Conservation (phyloP, 2,888 invertebrate genomes). For the Callosobruchus maculatus region DNA sequence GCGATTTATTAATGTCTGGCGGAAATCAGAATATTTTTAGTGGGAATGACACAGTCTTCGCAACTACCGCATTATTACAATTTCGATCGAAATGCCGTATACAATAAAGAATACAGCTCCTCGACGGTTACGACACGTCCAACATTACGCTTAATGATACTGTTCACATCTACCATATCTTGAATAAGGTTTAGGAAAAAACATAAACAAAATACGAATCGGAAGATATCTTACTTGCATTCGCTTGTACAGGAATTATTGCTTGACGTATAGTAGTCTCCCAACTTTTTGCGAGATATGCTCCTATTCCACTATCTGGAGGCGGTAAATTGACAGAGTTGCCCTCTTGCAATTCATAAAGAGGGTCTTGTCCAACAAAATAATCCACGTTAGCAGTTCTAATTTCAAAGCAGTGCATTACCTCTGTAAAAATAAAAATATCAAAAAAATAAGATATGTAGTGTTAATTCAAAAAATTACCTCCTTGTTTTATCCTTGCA, state of each 20-base stretch:
- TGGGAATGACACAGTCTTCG: too few relatives aligned
- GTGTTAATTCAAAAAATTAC: conserved; percentile 39
- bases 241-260: conserved; percentile 74
- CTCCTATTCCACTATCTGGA: conserved; percentile 80
- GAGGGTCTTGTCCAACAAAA: conserved; percentile 87
- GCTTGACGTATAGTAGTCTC: conserved; percentile 91
- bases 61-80: too few relatives aligned
- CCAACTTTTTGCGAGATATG: conserved; percentile 89
- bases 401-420: conserved; percentile 90
- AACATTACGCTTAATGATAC: too few relatives aligned
- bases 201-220: too few relatives aligned
- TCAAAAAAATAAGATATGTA: conserved; percentile 2
- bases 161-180: too few relatives aligned
- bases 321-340: conserved; percentile 60
- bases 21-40: too few relatives aligned
- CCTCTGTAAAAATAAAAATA: conserved; percentile 49
- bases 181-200: too few relatives aligned
- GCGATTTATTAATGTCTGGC: too few relatives aligned
- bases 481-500: conserved; percentile 64
- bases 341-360: conserved; percentile 54
- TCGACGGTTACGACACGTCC: too few relatives aligned
- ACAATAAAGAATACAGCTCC: too few relatives aligned
- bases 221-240: conserved; percentile 19
- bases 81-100: too few relatives aligned
- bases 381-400: conserved; percentile 85